phyloP scores from a whole-genome alignment of 2,797 vertebrate genomes.

The Periparus ater region DNA sequence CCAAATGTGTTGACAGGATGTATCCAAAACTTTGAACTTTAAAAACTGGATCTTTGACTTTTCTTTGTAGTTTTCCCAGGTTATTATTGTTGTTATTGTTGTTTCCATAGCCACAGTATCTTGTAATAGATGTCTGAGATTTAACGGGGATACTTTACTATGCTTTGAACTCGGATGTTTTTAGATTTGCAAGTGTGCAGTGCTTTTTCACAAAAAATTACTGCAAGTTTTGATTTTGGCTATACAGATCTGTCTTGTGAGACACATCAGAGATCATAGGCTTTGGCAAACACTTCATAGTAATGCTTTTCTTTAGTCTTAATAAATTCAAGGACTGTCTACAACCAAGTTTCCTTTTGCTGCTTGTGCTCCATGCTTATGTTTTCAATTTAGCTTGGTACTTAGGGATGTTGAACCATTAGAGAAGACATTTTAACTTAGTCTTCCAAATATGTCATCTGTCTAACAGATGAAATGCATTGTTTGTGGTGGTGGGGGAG shows the following conservation, averaged over 20 bases:
- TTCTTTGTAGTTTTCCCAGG: background rate
- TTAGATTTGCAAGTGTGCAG: background rate
- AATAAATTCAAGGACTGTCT: background rate
- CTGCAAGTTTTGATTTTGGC: background rate
- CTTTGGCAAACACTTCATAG: background rate
- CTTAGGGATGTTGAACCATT: slow-evolving; percentile 1
- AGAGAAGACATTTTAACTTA: background rate
- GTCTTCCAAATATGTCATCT: slow-evolving; percentile 22
- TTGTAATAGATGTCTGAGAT: background rate
- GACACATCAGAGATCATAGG: background rate
- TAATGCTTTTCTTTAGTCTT: background rate
- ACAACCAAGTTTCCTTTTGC: background rate
- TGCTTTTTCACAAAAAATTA: background rate
- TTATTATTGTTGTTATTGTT: background rate
- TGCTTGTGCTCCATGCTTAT: background rate
- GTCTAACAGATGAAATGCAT: slow-evolving; percentile 30
- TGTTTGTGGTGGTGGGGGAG: background rate
- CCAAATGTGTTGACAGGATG: background rate
- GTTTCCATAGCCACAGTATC: background rate
- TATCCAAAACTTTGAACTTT: background rate
- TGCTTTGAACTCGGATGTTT: background rate
- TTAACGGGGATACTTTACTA: background rate
- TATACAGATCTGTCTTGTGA: background rate
- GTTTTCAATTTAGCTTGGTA: slow-evolving; percentile 41
- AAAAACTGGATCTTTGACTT: background rate